Evolutionary conservation across 2,797 vertebrate species (phyloP), one percentile per base, ranked within the genome.

Genomic region (Oreochromis mossambicus): DNA sequence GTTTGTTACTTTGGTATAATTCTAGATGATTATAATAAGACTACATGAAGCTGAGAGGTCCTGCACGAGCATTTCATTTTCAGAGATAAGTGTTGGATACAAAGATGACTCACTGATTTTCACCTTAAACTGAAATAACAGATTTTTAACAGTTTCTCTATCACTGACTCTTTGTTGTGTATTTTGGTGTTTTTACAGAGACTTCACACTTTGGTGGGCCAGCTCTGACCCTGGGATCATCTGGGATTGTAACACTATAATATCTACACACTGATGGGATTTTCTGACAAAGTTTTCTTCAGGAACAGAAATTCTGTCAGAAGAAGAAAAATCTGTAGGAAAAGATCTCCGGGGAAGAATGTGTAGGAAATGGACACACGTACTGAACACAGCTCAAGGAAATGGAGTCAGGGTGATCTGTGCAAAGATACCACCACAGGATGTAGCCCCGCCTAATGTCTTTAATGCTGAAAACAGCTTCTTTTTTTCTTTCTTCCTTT

Each of bases 341-440:
- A 32, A 32, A 61, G 5, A 19, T 58, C 26, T 21, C 17, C 1
- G 2, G 21, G 48, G 46, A 80, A 13, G 17, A 66, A 17, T 26
- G 8, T 5, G 32, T 3, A 11, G 63, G 51, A 41, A 80, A 46
- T 12, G 41, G 43, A 38, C 7, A 11, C 24, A 81, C 32, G 8
- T 79, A 38, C 77, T 70, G n/a, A 58, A 86, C 66, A 81, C 24
- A 79, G 75, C 70, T 48, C 7, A 43, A 81, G 79, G 73, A 81
- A 79, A 85, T 50, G 17, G n/a, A 70, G n/a, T 38, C 2, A 3
- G 9, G n/a, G 80, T 36, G 87, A 92, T 90, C 8, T 82, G 51
- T 32, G 50, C 56, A 26, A 21, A 66, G 91, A 94, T 91, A 86
- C 43, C 86, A 87, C 81, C 70, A 83, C 92, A 90, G 92, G 93